A percentile compares a stretch with the other conserved stretches of the same genome.
phyloP scores from a whole-genome alignment of 1,140 invertebrate species.

The Drosophila erecta region DNA sequence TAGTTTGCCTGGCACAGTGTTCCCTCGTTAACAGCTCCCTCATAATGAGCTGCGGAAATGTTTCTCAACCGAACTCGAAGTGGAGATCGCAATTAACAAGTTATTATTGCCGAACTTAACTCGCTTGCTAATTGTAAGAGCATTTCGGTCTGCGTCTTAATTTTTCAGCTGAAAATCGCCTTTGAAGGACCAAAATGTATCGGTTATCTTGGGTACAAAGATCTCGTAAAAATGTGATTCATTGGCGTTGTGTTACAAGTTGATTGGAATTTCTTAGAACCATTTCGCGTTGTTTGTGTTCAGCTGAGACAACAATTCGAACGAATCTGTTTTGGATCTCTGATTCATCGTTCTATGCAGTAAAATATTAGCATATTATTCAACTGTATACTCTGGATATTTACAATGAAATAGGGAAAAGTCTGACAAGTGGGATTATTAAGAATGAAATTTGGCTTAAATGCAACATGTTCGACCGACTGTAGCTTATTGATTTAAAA shows the following conservation, averaged over 20 bases:
- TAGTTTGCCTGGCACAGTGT: conserved; percentile 24
- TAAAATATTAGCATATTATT: neutral
- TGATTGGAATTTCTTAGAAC: conserved; percentile 34
- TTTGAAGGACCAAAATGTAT: conserved; percentile 7
- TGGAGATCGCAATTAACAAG: conserved; percentile 59
- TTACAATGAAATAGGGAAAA: neutral
- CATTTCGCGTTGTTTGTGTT: conserved; percentile 4
- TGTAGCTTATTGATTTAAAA: neutral
- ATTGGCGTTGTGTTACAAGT: conserved; percentile 20
- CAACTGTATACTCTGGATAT: conserved; percentile 4
- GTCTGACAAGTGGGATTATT: too few species aligned
- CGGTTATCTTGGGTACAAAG: neutral
- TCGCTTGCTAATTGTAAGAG: conserved; percentile 66
- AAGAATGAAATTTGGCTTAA: neutral
- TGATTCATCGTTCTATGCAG: conserved; percentile 19
- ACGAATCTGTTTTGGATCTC: conserved; percentile 22
- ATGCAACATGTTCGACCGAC: neutral
- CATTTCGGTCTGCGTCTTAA: conserved; percentile 19
- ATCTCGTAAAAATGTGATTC: conserved; percentile 12
- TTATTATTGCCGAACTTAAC: conserved; percentile 43
- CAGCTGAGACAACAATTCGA: conserved; percentile 11
- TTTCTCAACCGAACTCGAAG: conserved; percentile 39
- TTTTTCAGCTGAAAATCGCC: neutral
- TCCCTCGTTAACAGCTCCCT: conserved; percentile 52
- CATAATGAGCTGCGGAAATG: conserved; percentile 65